Evolutionary conservation across 2,888 invertebrate genomes (phyloP).

Genomic region (Elegia similella): DNA sequence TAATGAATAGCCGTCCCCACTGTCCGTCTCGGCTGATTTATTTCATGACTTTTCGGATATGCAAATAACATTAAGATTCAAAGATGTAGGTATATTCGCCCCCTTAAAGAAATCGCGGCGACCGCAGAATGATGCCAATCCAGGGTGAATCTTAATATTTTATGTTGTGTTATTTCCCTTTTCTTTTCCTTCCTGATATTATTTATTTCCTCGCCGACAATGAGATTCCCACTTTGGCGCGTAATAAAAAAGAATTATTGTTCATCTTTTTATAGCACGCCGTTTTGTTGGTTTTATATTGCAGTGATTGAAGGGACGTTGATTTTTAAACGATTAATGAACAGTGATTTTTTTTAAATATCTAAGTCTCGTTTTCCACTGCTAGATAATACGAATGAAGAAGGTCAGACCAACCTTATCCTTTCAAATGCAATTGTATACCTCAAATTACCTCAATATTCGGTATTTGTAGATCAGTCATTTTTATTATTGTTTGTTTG

Average conservation of each 20-base stretch:
- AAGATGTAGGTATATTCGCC: slow-evolving; percentile 70
- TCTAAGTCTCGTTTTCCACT: neutral
- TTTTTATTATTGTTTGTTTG: no score
- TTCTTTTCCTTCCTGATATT: slow-evolving; percentile 77
- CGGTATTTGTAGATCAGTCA: no score
- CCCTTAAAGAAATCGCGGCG: slow-evolving; percentile 70
- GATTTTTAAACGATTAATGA: slow-evolving; percentile 39
- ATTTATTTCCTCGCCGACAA: slow-evolving; percentile 79
- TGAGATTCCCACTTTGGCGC: slow-evolving; percentile 80
- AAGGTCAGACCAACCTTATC: neutral
- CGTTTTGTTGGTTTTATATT: slow-evolving; percentile 75
- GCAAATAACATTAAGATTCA: slow-evolving; percentile 81
- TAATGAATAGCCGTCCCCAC: slow-evolving; percentile 73
- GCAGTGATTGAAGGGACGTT: slow-evolving; percentile 65
- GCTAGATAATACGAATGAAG: neutral
- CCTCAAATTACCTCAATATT: no score
- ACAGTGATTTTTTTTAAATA: neutral
- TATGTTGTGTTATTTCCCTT: slow-evolving; percentile 80
- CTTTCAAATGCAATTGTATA: neutral
- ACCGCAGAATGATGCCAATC: slow-evolving; percentile 80
- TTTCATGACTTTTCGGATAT: slow-evolving; percentile 81
- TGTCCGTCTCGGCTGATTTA: slow-evolving; percentile 80
- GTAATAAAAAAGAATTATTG: slow-evolving; percentile 82
- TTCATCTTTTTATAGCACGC: slow-evolving; percentile 76
- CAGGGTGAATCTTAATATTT: slow-evolving; percentile 81